phyloP scores from a whole-genome alignment of 2,888 invertebrate genomes.

The Zhengitettix transpicula region DNA sequence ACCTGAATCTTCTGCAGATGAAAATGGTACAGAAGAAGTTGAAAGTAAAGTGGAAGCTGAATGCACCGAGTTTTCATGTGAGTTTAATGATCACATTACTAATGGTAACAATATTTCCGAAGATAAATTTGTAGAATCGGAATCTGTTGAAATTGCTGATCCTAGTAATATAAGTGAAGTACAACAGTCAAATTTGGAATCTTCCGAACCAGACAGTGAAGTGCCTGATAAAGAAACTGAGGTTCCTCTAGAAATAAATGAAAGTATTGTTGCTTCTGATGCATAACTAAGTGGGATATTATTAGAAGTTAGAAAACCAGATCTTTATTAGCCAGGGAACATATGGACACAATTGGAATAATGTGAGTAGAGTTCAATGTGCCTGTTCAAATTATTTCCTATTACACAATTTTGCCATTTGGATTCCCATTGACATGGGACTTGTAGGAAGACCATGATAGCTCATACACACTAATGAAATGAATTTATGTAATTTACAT shows the following conservation, averaged over 20 bases:
- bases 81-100: not conserved
- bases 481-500: too few relatives aligned
- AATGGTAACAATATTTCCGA: not conserved
- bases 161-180: not conserved
- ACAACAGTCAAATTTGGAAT: not conserved
- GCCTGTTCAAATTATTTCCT: too few relatives aligned
- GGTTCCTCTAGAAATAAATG: not conserved
- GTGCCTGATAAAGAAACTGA: not conserved
- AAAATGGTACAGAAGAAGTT: not conserved
- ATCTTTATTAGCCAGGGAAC: too few relatives aligned
- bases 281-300: too few relatives aligned
- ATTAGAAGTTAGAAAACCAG: too few relatives aligned
- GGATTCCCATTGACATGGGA: too few relatives aligned
- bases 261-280: not conserved
- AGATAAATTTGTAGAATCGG: not conserved
- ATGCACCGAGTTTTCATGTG: constrained; percentile 22
- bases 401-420: too few relatives aligned
- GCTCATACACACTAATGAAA: too few relatives aligned
- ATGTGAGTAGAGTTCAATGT: too few relatives aligned
- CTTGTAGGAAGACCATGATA: too few relatives aligned
- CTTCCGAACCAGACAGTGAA: not conserved
- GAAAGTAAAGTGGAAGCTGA: not conserved
- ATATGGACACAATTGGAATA: too few relatives aligned
- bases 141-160: not conserved
- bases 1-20: not conserved